Evolutionary conservation across 1,140 invertebrate genomes (phyloP).

Genomic region (Magallana ariakensis): DNA sequence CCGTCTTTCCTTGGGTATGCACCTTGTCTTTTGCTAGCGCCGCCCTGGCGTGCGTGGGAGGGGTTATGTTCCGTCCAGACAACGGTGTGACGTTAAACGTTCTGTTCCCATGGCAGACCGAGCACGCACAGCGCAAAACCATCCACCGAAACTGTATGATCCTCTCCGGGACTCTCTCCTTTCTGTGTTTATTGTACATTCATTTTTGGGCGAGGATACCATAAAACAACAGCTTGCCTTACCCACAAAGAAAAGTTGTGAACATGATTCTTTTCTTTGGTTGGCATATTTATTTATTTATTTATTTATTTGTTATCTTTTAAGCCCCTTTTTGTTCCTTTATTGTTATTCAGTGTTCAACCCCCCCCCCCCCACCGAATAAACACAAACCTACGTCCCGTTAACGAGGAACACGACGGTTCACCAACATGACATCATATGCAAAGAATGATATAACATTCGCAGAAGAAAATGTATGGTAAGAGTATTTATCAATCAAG

Average conservation of each 20-base stretch:
- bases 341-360: too few relatives aligned
- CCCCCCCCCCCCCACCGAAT: too few relatives aligned
- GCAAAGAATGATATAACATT: too few relatives aligned
- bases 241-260: background rate
- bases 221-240: too few relatives aligned
- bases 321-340: too few relatives aligned
- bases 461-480: too few relatives aligned
- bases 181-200: background rate
- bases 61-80: background rate
- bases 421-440: too few relatives aligned
- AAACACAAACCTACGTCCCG: too few relatives aligned
- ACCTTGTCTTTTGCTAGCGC: background rate
- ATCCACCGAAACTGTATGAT: slow-evolving; percentile 1
- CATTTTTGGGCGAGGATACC: background rate
- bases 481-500: too few relatives aligned
- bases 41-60: background rate
- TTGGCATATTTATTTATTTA: background rate
- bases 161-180: background rate
- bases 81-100: background rate
- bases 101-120: background rate
- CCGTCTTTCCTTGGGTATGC: background rate
- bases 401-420: too few relatives aligned
- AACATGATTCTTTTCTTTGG: background rate
- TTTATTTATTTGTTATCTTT: too few relatives aligned
- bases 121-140: background rate